A percentile compares a stretch with the other conserved stretches of the same genome.
Conservation (phyloP, 2,113 vertebrate species). For the Psettodes erumei region DNA sequence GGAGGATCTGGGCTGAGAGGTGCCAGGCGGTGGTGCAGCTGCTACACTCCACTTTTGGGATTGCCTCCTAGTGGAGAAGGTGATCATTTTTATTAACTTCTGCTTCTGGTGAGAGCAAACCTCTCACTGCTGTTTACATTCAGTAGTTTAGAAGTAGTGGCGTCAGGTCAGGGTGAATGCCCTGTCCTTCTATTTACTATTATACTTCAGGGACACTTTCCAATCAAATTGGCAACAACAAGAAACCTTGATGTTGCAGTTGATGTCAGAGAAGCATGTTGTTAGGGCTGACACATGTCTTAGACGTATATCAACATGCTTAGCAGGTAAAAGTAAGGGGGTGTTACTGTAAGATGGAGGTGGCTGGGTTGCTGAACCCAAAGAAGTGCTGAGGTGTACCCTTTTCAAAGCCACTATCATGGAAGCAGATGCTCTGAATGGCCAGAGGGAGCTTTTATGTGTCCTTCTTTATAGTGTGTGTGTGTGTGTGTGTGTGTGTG, state of each 20-base stretch:
- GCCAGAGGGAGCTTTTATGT: background rate
- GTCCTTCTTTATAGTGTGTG: too few relatives aligned
- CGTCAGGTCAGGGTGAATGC: background rate
- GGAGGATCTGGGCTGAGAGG: background rate
- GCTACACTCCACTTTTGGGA: constrained; percentile 12
- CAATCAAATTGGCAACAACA: background rate
- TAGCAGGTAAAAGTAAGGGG: background rate
- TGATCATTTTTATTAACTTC: background rate
- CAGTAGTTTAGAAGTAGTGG: background rate
- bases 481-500: too few relatives aligned
- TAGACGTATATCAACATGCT: too few relatives aligned
- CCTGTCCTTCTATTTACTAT: background rate
- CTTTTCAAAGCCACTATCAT: background rate
- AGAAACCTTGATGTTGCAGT: background rate
- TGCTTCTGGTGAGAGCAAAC: background rate
- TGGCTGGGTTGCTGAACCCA: background rate
- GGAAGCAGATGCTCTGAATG: background rate
- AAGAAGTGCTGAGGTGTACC: background rate
- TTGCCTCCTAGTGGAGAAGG: background rate
- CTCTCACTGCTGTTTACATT: constrained; percentile 2
- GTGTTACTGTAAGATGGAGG: background rate
- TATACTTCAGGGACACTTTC: background rate
- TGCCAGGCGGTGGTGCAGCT: background rate
- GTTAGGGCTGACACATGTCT: too few relatives aligned
- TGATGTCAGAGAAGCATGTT: background rate